Evolutionary conservation across 2,113 vertebrate species (phyloP).

Genomic region (Meleagris gallopavo): DNA sequence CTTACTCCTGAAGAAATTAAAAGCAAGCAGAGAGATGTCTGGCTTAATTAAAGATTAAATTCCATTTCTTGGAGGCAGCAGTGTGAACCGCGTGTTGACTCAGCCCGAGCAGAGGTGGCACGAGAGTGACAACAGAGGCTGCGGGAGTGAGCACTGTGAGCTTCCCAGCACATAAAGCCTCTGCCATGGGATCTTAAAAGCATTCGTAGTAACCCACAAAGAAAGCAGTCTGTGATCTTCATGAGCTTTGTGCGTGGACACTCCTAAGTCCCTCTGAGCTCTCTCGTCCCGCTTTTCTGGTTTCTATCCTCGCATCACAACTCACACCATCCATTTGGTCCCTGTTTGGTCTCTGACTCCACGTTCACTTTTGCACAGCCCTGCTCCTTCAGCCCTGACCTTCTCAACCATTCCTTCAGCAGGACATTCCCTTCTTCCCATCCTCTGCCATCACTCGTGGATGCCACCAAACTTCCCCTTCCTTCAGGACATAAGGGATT

Average conservation of each 20-base stretch:
- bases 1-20: constrained; percentile 73
- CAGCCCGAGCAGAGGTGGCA: not conserved
- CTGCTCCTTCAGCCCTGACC: not conserved
- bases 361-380: not conserved
- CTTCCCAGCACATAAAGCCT: not conserved
- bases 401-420: not conserved
- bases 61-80: not conserved
- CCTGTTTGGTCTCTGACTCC: not conserved
- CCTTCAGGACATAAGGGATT: accelerated
- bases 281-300: accelerated
- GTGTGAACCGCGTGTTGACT: not conserved
- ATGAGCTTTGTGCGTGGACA: not conserved
- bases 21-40: constrained; percentile 53
- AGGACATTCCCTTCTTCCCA: not conserved
- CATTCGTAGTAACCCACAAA: not conserved
- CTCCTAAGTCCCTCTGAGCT: not conserved
- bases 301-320: not conserved
- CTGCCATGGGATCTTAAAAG: not conserved
- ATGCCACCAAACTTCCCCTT: not conserved
- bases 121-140: not conserved
- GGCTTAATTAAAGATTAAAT: constrained; percentile 65
- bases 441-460: not conserved
- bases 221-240: not conserved
- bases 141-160: not conserved
- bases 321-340: not conserved